These are phyloP conservation scores for Conops quadrifasciatus DNA, from an alignment of 2,888 invertebrate genomes.

Conservation along the genomic window DNA sequence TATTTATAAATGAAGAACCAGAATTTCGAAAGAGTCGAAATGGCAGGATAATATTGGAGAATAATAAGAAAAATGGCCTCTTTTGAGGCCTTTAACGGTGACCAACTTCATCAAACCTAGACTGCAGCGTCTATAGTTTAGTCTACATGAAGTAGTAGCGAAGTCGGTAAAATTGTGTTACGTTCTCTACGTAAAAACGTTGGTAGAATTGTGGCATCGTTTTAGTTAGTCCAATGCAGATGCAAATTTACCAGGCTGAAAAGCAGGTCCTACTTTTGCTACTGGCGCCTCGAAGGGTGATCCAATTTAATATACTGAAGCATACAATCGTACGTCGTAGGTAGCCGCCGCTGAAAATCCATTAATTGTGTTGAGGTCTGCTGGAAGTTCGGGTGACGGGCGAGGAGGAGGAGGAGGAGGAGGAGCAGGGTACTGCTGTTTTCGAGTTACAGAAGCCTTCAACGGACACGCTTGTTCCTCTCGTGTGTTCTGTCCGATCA, in stretches of 20 bases:
- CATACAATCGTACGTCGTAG: conserved; percentile 18
- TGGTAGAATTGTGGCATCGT: too few species aligned
- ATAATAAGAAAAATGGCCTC: neutral
- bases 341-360: conserved; percentile 29
- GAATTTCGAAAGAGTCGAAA: neutral
- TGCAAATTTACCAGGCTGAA: too few species aligned
- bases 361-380: conserved; percentile 18
- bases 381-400: neutral
- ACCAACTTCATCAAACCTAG: too few species aligned
- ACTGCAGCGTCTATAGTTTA: too few species aligned
- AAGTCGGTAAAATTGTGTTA: too few species aligned
- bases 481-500: conserved; percentile 13
- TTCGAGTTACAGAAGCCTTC: conserved; percentile 57
- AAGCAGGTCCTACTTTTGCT: neutral
- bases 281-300: conserved; percentile 8
- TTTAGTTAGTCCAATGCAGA: too few species aligned
- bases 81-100: too few species aligned
- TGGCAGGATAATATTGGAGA: neutral
- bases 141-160: too few species aligned
- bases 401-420: conserved; percentile 34
- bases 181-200: too few species aligned
- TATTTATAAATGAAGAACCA: conserved; percentile 48
- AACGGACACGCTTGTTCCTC: conserved; percentile 50
- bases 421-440: conserved; percentile 46
- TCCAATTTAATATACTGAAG: conserved; percentile 28